Evolutionary conservation across 2,113 vertebrate genomes (phyloP).

Genomic region (Cyanistes caeruleus): DNA sequence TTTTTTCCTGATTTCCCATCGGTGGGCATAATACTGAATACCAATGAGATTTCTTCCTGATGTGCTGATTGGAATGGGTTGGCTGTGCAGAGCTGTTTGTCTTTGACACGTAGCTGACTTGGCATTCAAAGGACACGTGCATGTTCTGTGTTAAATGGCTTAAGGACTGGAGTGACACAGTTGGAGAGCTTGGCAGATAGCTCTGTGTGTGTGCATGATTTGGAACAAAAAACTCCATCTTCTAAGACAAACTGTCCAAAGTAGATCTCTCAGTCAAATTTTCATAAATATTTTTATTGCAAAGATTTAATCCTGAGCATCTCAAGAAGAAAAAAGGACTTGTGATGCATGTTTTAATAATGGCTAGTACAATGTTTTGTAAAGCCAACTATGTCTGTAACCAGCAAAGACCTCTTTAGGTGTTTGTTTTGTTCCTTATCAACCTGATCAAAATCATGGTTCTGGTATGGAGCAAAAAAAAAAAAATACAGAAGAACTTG

Average conservation of each 20-base stretch:
- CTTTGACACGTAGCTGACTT: background rate
- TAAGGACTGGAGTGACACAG: conserved; percentile 31
- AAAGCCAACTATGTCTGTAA: background rate
- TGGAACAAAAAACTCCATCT: conserved; percentile 2
- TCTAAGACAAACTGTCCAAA: background rate
- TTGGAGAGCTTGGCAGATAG: conserved; percentile 23
- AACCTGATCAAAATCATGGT: background rate
- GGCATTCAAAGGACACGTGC: conserved; percentile 7
- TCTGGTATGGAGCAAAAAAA: background rate
- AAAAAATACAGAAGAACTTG: background rate
- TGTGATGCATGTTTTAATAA: background rate
- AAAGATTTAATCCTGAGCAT: background rate
- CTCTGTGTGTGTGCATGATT: background rate
- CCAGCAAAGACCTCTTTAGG: background rate
- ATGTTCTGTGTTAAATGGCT: conserved; percentile 35
- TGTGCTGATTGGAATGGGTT: background rate
- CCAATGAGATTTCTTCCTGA: background rate
- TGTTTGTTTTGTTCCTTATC: background rate
- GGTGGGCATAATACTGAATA: background rate
- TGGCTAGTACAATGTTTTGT: background rate
- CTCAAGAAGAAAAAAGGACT: background rate
- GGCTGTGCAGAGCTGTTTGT: conserved; percentile 6
- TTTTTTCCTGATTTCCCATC: fast-evolving
- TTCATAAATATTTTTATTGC: conserved; percentile 13
- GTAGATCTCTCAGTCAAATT: background rate